Percentiles rank a stretch among this genome's conserved stretches.
Evolutionary conservation across 2,888 invertebrate genomes (phyloP).

Genomic region (Lymantria dispar): DNA sequence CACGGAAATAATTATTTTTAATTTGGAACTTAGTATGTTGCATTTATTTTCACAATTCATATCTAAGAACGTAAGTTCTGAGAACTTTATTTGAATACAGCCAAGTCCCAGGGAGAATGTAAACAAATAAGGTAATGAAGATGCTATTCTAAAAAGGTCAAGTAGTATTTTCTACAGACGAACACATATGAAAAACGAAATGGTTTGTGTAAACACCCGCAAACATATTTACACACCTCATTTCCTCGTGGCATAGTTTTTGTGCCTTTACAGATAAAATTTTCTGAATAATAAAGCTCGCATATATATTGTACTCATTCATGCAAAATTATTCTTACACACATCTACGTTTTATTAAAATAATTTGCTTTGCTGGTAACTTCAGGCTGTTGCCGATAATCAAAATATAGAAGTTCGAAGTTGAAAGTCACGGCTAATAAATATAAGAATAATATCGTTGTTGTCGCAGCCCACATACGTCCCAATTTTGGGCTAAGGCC

Average conservation of each 20-base stretch:
- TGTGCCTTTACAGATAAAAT: constrained; percentile 1
- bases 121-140: neutral
- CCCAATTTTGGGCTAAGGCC: no score
- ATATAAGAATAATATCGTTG: no score
- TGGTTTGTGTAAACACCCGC: neutral
- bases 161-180: neutral
- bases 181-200: neutral
- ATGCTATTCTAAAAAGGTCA: neutral
- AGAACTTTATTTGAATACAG: neutral
- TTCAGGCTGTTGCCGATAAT: neutral
- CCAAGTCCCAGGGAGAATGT: neutral
- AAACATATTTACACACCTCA: constrained; percentile 1
- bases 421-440: neutral
- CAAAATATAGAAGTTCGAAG: neutral
- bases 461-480: no score
- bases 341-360: neutral
- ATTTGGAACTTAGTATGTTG: no score
- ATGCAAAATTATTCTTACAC: neutral
- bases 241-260: neutral
- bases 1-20: no score
- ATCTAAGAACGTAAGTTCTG: neutral
- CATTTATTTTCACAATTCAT: no score
- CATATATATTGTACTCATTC: neutral
- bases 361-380: neutral
- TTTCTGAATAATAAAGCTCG: neutral